phyloP scores from a whole-genome alignment of 2,797 vertebrate genomes.

The Brachyalestes nurse region DNA sequence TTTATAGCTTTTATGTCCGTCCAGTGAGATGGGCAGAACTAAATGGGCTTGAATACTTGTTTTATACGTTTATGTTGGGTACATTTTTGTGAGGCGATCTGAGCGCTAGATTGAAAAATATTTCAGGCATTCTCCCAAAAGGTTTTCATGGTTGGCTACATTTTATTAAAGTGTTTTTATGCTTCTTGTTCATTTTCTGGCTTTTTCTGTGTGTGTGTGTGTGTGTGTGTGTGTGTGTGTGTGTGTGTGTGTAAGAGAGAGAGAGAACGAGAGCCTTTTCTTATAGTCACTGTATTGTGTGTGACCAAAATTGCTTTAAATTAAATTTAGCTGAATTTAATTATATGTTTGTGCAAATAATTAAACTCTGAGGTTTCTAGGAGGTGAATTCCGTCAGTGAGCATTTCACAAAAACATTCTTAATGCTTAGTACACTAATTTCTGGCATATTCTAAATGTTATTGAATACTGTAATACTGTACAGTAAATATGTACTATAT shows the following conservation, averaged over 20 bases:
- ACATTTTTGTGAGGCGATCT: not conserved
- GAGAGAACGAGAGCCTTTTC: too few relatives aligned
- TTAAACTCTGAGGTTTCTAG: not conserved
- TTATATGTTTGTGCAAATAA: not conserved
- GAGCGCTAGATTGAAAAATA: not conserved
- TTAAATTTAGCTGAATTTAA: conserved; percentile 3
- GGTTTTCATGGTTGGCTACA: not conserved
- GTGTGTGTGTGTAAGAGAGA: too few relatives aligned
- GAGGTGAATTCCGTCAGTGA: not conserved
- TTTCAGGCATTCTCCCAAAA: not conserved
- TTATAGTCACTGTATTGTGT: not conserved
- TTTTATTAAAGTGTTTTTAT: not conserved
- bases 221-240: not conserved
- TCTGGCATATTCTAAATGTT: too few relatives aligned
- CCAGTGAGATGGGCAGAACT: conserved; percentile 9
- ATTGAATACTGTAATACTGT: not conserved
- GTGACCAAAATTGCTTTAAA: not conserved
- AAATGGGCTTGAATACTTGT: not conserved
- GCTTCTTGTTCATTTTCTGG: not conserved
- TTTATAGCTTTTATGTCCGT: not conserved
- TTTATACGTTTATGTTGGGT: not conserved
- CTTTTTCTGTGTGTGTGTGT: not conserved
- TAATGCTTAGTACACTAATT: not conserved
- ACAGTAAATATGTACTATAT: not conserved
- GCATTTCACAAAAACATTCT: not conserved